Evolutionary conservation across 2,888 invertebrate species (phyloP).

Genomic region (Clistopyga incitator): DNA sequence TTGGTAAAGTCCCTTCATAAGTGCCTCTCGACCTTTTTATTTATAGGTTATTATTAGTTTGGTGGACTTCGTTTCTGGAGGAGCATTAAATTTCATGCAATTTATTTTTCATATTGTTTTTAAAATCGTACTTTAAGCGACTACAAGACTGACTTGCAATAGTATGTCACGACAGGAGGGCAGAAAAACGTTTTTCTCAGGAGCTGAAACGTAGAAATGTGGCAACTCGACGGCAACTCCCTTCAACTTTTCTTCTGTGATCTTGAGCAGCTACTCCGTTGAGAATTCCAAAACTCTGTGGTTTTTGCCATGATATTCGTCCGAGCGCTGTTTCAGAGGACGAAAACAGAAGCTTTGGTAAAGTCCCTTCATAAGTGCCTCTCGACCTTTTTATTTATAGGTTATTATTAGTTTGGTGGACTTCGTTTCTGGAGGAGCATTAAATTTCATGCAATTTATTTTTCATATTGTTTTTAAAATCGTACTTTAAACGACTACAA

Average conservation of each 20-base stretch:
- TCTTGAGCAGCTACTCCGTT: conserved; percentile 51
- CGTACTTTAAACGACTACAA: no score
- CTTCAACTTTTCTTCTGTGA: conserved; percentile 51
- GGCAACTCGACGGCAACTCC: conserved; percentile 40
- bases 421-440: not conserved
- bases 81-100: not conserved
- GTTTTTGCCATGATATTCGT: conserved; percentile 1
- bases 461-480: not conserved
- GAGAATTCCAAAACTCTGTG: conserved; percentile 50
- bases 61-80: not conserved
- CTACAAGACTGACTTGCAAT: no score
- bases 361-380: conserved; percentile 8
- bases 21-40: not conserved
- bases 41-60: not conserved
- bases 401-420: not conserved
- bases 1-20: not conserved
- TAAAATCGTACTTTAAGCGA: no score
- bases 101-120: not conserved
- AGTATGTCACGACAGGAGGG: no score
- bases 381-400: not conserved
- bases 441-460: not conserved
- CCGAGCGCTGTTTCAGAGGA: not conserved
- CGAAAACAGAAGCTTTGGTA: not conserved
- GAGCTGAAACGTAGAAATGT: no score
- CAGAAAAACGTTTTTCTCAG: no score